Conservation (phyloP, 2,888 invertebrate genomes). For the Drosophila histrio region DNA sequence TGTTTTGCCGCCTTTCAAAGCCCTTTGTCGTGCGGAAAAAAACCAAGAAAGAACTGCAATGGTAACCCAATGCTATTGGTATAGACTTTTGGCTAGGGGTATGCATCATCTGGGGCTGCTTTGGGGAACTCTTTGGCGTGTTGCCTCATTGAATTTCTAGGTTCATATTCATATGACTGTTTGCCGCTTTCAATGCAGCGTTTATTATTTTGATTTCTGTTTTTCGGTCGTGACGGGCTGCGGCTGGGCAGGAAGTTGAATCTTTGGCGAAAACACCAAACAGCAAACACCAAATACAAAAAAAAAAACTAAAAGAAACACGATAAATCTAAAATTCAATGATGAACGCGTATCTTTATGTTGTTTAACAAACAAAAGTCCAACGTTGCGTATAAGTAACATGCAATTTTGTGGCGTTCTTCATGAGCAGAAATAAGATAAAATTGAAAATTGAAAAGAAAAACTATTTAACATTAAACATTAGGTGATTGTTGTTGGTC, state of each 20-base stretch:
- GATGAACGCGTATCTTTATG: constrained; percentile 30
- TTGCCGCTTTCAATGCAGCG: constrained; percentile 26
- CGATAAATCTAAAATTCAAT: constrained; percentile 24
- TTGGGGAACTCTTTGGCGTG: constrained; percentile 31
- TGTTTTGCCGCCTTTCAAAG: constrained; percentile 55
- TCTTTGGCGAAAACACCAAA: not conserved
- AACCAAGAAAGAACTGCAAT: constrained; percentile 31
- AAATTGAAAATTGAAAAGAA: not conserved
- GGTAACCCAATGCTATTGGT: constrained; percentile 2
- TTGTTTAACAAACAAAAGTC: constrained; percentile 27
- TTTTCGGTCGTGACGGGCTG: constrained; percentile 22
- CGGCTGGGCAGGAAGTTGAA: constrained; percentile 39
- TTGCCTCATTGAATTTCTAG: constrained; percentile 78
- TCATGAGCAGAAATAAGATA: constrained; percentile 1
- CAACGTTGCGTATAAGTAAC: constrained; percentile 5
- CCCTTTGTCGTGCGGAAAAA: constrained; percentile 71
- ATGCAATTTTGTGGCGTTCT: constrained; percentile 55
- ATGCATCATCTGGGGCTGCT: constrained; percentile 19
- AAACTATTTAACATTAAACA: constrained; percentile 29
- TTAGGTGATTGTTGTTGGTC: constrained; percentile 18
- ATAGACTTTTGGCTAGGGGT: constrained; percentile 7
- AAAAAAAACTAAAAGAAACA: constrained; percentile 20
- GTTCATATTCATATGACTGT: constrained; percentile 56
- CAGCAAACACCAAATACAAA: not conserved
- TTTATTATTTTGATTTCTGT: constrained; percentile 26